Percentiles rank a stretch among this genome's conserved stretches.
Conservation (phyloP, 2,113 vertebrate species). For the Mellivora capensis region DNA sequence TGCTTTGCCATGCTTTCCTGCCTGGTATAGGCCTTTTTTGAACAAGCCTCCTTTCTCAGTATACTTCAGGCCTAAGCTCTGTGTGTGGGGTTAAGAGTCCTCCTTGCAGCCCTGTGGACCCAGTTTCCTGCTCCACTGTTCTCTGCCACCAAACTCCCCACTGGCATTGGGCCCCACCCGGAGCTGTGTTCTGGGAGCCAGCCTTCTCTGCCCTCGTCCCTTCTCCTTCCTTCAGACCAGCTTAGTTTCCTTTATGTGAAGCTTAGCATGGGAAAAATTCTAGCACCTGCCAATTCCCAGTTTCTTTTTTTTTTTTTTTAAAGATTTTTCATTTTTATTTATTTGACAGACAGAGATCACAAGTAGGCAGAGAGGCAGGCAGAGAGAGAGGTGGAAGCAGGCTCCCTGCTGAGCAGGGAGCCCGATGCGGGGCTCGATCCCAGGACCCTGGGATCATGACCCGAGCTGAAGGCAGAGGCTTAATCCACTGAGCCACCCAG, state of each 20-base stretch:
- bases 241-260: neutral
- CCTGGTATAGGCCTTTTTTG: neutral
- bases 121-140: neutral
- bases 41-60: neutral
- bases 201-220: neutral
- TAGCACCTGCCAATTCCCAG: slow-evolving; percentile 16
- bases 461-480: no score
- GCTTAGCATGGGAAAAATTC: neutral
- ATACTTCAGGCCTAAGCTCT: neutral
- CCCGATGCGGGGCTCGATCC: no score
- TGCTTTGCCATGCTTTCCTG: neutral
- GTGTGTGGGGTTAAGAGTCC: neutral
- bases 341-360: no score
- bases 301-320: no score
- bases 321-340: no score
- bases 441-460: no score
- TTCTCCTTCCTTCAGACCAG: neutral
- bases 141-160: neutral
- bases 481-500: no score
- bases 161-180: neutral
- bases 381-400: no score
- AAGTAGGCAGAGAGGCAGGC: no score
- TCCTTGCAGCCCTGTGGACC: neutral
- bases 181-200: neutral
- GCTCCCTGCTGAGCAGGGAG: no score